A percentile compares a stretch with the other conserved stretches of the same genome.
Evolutionary conservation across 2,113 vertebrate genomes (phyloP).

Genomic region (Chlamydotis undulata): DNA sequence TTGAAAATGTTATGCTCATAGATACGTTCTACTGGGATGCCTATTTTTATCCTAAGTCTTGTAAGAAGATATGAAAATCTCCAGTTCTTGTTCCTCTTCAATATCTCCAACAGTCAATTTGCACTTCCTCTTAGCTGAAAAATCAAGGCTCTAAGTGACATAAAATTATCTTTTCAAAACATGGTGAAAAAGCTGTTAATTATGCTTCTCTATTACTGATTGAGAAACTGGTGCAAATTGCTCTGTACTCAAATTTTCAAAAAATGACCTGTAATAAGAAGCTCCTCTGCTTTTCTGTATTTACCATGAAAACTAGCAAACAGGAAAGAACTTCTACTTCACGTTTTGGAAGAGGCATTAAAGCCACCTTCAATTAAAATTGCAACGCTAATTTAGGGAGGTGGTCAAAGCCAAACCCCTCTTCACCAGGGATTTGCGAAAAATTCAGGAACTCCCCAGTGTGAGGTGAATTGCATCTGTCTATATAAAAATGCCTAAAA

Average conservation of each 20-base stretch:
- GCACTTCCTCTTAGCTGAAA: neutral
- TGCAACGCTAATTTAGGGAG: too few species aligned
- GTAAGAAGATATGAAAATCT: neutral
- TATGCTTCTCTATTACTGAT: neutral
- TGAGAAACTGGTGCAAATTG: neutral
- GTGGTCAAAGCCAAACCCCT: neutral
- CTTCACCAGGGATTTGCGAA: neutral
- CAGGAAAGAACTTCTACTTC: neutral
- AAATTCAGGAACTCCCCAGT: too few species aligned
- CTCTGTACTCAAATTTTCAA: too few species aligned
- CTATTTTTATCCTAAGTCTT: neutral
- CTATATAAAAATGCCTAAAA: too few species aligned
- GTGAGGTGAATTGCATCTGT: too few species aligned
- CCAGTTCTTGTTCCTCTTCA: neutral
- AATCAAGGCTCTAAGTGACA: too few species aligned
- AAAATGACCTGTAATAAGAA: too few species aligned
- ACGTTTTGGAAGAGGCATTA: neutral
- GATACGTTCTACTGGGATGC: neutral
- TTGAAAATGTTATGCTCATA: neutral
- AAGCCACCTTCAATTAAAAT: neutral
- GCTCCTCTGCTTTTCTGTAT: neutral
- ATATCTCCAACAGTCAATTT: neutral
- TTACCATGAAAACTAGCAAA: neutral
- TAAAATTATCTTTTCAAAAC: neutral
- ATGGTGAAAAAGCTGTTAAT: neutral